A percentile compares a stretch with the other conserved stretches of the same genome.
Evolutionary conservation across 2,888 invertebrate genomes (phyloP).

Genomic region (Glaucopsyche alexis): DNA sequence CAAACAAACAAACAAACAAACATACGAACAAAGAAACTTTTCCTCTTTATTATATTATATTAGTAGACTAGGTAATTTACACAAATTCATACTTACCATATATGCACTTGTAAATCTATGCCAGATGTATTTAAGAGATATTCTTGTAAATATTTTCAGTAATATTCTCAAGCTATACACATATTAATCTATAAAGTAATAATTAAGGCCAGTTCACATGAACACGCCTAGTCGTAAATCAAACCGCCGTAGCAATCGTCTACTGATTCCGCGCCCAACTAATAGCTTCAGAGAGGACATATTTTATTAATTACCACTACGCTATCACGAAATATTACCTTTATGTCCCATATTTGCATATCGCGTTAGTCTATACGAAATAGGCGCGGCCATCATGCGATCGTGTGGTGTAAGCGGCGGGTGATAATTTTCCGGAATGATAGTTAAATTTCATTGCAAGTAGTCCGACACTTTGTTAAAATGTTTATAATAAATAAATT

Average conservation of each 20-base stretch:
- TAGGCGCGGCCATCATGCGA: constrained; percentile 67
- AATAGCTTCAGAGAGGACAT: constrained; percentile 62
- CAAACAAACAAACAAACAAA: too few relatives aligned
- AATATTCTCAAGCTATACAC: not conserved
- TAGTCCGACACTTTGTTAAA: too few relatives aligned
- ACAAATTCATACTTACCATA: too few relatives aligned
- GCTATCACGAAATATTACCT: constrained; percentile 78
- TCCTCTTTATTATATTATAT: too few relatives aligned
- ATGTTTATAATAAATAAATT: too few relatives aligned
- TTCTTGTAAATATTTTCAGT: too few relatives aligned
- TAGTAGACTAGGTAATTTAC: too few relatives aligned
- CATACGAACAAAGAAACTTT: too few relatives aligned
- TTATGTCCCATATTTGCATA: constrained; percentile 78
- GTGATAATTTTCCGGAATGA: constrained; percentile 24
- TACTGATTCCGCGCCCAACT: constrained; percentile 58
- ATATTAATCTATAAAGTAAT: constrained; percentile 30
- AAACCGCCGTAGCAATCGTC: constrained; percentile 41
- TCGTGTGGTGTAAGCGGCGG: constrained; percentile 41
- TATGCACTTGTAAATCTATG: too few relatives aligned
- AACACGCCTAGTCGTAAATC: constrained; percentile 45
- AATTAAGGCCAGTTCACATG: constrained; percentile 54
- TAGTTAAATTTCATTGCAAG: too few relatives aligned
- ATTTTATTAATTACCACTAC: constrained; percentile 76
- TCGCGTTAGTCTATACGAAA: constrained; percentile 67
- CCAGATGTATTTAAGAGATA: too few relatives aligned